Evolutionary conservation across 2,113 vertebrate genomes (phyloP), one percentile per base, ranked within the genome.

Genomic region (Protomyctophum bolini): DNA sequence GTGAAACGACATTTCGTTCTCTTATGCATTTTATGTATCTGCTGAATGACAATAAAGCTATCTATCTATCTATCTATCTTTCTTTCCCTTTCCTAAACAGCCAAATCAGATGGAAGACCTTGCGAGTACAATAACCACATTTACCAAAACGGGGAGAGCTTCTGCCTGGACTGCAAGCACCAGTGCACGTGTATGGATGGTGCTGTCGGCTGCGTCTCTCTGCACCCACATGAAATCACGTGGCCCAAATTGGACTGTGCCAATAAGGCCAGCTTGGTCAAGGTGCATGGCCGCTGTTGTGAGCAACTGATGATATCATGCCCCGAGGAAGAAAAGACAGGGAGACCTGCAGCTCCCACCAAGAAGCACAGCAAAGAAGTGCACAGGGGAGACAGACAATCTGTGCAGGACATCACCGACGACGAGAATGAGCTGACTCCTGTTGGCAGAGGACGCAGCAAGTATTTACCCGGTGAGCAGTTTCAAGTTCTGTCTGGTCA

Each of bases 161-260:
- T 99, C 85, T 95, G 94, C 85, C 96, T 96, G 4, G 97, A 97
- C 90, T 99, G 97, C 88, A 97, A 98, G 86, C 96, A 98, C 87
- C 97, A 98, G 93, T 98, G 97, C 91, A 97, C 96, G 47, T 98
- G 97, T 83, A 95, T 97, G 46, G 95, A 99, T 6, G 96, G 96
- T 14, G 95, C 95, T 0, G 95, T 98, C 14, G 95, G 96, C 45
- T 99, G 97, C 76, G 89, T 96, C 72, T 96, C 97, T 0, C 92
- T 98, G 54, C 98, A 97, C 81, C 96, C 95, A 0, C 95, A 93
- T 45, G 94, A 97, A 79, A 91, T 98, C 66, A 93, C 91, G 0
- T 92, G 97, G 63, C 94, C 95, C 9, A 94, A 94, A 72, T 61
- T 95, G 89, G 94, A 94, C 83, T 98, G 97, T 58, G 88, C 94